Base-by-base conservation (phyloP, 2,113 vertebrate species). In the Acrocephalus arundinaceus region DNA sequence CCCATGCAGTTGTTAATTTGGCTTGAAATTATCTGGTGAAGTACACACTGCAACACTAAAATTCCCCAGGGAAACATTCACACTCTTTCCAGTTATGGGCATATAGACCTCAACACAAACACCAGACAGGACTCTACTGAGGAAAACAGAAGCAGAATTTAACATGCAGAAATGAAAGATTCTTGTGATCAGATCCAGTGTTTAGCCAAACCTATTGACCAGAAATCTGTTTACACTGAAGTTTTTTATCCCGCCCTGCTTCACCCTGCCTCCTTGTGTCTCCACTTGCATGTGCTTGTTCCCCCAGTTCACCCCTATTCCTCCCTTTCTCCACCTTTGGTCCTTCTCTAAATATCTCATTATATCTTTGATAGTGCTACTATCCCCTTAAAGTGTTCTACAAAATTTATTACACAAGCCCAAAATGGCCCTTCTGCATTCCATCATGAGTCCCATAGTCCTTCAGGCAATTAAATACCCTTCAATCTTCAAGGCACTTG, bases 291-390 rank as follows among this genome's bases (percentile, higher is more conserved):
- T 9, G 10, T 58, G 25, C 7, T 25, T 35, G 2, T 58, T 82
- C 1, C 9, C 13, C 2, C 15, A 59, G 0, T 43, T 75, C n/a
- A 37, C 4, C 11, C 10, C 1, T 19, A 21, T 52, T 68, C 16
- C 6, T 67, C 21, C 13, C 9, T 54, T 89, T 73, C 15, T 65
- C 28, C 10, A 43, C 6, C 1, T 5, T 21, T 51, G 33, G 19
- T 76, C 48, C 24, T 83, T 58, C 25, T 54, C 35, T 73, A 68
- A 76, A 27, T 9, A 49, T 30, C 25, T 89, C 13, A 27, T 31
- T 52, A 41, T 24, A 18, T n/a, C 31, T 89, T 58, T 79, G 25
- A 74, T 10, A 54, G 13, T 30, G 27, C 25, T 20, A 41, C 13
- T 39, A 25, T 41, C 17, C 16, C 9, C 10, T 59, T 48, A 55